Base-by-base conservation (phyloP, 2,888 invertebrate genomes). In the Epicampocera succincta region DNA sequence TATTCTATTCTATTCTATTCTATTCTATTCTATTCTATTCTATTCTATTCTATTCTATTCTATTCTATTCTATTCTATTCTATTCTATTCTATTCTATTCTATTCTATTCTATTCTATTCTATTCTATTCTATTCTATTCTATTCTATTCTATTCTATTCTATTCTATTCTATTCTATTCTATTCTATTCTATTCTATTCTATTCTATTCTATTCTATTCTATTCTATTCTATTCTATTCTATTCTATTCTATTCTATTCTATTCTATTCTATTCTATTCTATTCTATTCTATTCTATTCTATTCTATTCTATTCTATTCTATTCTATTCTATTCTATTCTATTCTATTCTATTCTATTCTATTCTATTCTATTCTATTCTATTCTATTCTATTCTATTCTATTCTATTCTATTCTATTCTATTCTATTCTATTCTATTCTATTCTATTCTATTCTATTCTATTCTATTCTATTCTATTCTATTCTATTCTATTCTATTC, bases 221-320 rank as follows among this genome's bases (percentile, higher is more conserved):
- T 52, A 75, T 61, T 68, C 75, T 56, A 75, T 61, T 68, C 75
- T 54, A 75, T 61, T 68, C 75, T 58, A 75, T 61, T 68, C 75
- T 66, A 66, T 61, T 68, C 75, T 54, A 75, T 61, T 68, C 75
- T 58, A 75, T 61, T 68, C 75, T 54, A 75, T 61, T 68, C 75
- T 58, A 75, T 61, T 68, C 75, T 54, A 75, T 61, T 68, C 75
- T 58, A 75, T 61, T 68, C 75, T 54, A 75, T 61, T 68, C 75
- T 58, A 75, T 61, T 68, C 66, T 63, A 66, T 61, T 50, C 66
- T 66, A 74, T 58, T 65, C 65, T 60, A 74, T 58, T 65, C 74
- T 65, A 74, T 46, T 56, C 65, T 50, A 65, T 58, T 65, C 74
- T 65, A 74, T 58, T 65, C n/a, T 60, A 74, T 58, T 65, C 74